phyloP scores from a whole-genome alignment of 2,113 vertebrate species.

The Hymenochirus boettgeri region DNA sequence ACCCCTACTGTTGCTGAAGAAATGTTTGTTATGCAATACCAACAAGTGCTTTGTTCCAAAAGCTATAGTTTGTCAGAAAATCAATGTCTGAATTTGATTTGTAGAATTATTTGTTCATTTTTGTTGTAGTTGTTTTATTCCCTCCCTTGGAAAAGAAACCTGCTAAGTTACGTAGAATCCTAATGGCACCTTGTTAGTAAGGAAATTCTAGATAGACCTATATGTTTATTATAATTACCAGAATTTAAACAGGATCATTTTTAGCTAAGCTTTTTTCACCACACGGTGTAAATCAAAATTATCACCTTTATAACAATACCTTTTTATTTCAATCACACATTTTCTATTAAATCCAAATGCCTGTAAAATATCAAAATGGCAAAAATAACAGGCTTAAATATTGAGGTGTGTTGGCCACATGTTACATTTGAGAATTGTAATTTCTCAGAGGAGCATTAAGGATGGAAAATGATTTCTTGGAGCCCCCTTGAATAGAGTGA shows the following conservation, averaged over 20 bases:
- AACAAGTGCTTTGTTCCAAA: too few species aligned
- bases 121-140: neutral
- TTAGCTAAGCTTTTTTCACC: neutral
- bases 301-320: neutral
- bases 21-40: too few species aligned
- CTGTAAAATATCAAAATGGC: neutral
- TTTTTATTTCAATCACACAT: neutral
- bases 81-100: too few species aligned
- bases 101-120: neutral
- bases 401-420: neutral
- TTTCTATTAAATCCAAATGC: neutral
- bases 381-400: neutral
- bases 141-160: too few species aligned
- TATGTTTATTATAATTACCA: neutral
- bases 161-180: neutral
- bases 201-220: too few species aligned
- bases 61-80: too few species aligned
- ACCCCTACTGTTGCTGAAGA: too few species aligned
- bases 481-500: constrained; percentile 1
- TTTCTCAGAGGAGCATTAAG: neutral
- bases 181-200: too few species aligned
- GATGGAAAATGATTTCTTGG: neutral
- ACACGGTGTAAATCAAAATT: neutral
- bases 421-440: neutral
- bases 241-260: neutral